Evolutionary conservation across 2,113 vertebrate genomes (phyloP).

Genomic region (Halcyon malimbica): DNA sequence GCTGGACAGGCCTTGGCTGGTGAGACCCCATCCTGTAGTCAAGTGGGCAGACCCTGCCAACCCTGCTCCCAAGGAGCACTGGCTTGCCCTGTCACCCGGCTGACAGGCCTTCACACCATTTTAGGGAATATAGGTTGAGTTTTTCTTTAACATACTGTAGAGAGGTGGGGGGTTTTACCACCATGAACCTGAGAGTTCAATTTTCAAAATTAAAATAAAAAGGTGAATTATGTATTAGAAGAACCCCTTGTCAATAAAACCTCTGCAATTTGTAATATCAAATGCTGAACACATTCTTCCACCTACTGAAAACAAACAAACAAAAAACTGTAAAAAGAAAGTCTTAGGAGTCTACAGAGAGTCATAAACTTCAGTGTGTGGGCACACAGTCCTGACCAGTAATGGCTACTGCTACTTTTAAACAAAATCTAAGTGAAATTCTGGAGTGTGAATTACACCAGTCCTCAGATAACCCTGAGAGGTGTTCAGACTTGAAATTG

Average conservation of each 20-base stretch:
- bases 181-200: fast-evolving
- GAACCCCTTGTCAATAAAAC: background rate
- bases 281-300: background rate
- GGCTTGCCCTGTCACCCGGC: background rate
- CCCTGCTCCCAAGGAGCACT: background rate
- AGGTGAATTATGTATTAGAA: background rate
- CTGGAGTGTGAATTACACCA: background rate
- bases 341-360: background rate
- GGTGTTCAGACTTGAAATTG: background rate
- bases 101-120: background rate
- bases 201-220: background rate
- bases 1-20: background rate
- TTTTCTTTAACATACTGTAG: background rate
- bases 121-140: background rate
- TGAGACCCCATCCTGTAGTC: background rate
- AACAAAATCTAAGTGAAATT: background rate
- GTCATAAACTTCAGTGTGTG: background rate
- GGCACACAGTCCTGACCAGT: background rate
- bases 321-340: background rate
- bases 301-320: background rate
- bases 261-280: background rate
- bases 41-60: too few relatives aligned
- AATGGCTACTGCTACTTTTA: background rate
- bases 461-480: background rate
- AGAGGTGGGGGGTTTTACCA: background rate